Evolutionary conservation across 1,140 invertebrate genomes (phyloP).

Genomic region (Drosophila ogumai): DNA sequence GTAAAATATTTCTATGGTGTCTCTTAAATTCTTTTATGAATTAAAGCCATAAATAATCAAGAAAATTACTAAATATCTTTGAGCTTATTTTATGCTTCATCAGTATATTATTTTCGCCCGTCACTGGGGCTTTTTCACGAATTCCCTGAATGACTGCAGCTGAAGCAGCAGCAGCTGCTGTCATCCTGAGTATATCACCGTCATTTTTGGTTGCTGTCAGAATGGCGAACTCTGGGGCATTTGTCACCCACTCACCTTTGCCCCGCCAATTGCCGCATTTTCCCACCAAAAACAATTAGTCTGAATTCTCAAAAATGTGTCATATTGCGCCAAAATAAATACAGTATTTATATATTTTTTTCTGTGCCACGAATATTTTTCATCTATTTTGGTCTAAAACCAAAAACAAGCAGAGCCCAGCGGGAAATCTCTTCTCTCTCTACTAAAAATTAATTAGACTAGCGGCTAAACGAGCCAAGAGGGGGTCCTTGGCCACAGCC

Average conservation of each 20-base stretch:
- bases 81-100: conserved; percentile 8
- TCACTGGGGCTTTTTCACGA: conserved; percentile 15
- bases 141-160: conserved; percentile 26
- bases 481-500: conserved; percentile 28
- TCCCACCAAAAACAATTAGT: conserved; percentile 66
- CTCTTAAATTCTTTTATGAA: no score
- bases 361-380: conserved; percentile 29
- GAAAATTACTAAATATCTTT: background rate
- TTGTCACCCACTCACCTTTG: conserved; percentile 58
- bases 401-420: conserved; percentile 19
- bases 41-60: background rate
- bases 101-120: conserved; percentile 7
- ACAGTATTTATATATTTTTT: conserved; percentile 22
- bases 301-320: conserved; percentile 50
- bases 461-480: background rate
- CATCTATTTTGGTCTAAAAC: conserved; percentile 27
- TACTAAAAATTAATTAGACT: conserved; percentile 26
- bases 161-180: conserved; percentile 40
- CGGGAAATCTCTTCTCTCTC: conserved; percentile 1
- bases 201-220: conserved; percentile 43
- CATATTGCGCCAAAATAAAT: conserved; percentile 59
- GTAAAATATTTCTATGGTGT: background rate
- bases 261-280: conserved; percentile 11
- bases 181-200: conserved; percentile 38
- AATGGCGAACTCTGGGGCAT: conserved; percentile 34